Base-by-base conservation (phyloP, 1,140 invertebrate genomes). In the Caenorhabditis briggsae region DNA sequence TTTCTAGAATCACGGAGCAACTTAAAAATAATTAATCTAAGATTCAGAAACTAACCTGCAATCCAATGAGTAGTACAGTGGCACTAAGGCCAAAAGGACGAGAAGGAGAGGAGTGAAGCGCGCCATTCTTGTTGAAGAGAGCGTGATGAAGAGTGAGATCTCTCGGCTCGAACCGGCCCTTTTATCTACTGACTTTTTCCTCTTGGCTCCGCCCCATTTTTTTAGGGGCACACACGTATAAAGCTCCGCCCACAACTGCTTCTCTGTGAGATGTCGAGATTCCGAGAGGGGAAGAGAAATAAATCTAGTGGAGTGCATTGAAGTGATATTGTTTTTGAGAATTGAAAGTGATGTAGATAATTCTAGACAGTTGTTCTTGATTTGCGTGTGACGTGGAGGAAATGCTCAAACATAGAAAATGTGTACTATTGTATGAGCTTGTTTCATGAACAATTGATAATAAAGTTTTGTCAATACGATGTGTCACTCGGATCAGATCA, bases 41-140 rank as follows among this genome's bases (percentile, higher is more conserved):
- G 11, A 23, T 12, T n/a, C 9, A 50, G 11, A 18, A 14, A 70
- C 64, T 16, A 11, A 78, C 70, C 70, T 48, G 70, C 70, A 78
- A 50, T 78, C 70, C 70, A 78, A 53, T 3, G 70, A 78, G 70
- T 50, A 78, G 46, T 78, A 78, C 0, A 78, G 70, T 78, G 70
- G 70, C 9, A 78, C 70, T 25, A 78, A n/a, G 14, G 70, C 46
- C n/a, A 78, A n/a, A 50, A 78, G 70, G 70, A 78, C 50, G n/a
- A 78, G 43, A 23, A 78, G 70, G 46, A 78, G 70, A 50, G 70
- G 70, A n/a, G 70, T 78, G 70, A 78, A 78, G 70, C 70, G 70
- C 70, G 70, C 70, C 70, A 78, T 78, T 78, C 70, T 78, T 78
- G 70, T 78, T 46, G 46, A 78, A 78, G 70, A 8, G 70, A 78